Evolutionary conservation across 2,888 invertebrate species (phyloP).

Genomic region (Galerucella nymphaeae): DNA sequence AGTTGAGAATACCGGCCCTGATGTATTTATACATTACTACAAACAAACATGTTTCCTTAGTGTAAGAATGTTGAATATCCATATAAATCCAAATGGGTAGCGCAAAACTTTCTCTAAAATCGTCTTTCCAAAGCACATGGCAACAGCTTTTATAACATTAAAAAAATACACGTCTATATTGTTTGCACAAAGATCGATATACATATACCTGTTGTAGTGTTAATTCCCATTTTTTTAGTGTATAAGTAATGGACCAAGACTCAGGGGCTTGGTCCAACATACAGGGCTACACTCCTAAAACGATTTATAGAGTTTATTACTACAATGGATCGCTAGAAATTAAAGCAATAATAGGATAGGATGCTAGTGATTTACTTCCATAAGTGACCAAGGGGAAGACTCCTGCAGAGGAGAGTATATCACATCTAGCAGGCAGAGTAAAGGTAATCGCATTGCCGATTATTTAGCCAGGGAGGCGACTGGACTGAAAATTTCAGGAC

Average conservation of each 20-base stretch:
- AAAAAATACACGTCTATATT: slow-evolving; percentile 32
- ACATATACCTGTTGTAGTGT: slow-evolving; percentile 32
- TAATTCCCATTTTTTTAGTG: slow-evolving; percentile 21
- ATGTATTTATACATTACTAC: no score
- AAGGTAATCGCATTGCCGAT: no score
- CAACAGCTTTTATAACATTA: slow-evolving; percentile 26
- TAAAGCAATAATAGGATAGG: no score
- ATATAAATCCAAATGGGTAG: slow-evolving; percentile 15
- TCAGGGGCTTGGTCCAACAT: slow-evolving; percentile 29
- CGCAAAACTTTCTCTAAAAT: slow-evolving; percentile 31
- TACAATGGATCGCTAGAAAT: not conserved
- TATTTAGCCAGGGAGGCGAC: no score
- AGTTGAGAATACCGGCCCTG: no score
- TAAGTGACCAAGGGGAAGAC: no score
- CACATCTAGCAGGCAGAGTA: no score
- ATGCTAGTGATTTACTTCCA: no score
- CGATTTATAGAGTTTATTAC: not conserved
- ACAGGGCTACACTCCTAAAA: slow-evolving; percentile 11
- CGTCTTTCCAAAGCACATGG: slow-evolving; percentile 29
- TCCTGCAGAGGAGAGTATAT: no score
- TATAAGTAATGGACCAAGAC: slow-evolving; percentile 32
- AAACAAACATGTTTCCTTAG: no score
- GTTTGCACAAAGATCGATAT: slow-evolving; percentile 31
- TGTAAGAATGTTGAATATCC: not conserved
- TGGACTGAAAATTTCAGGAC: no score